Percentiles rank a stretch among this genome's conserved stretches.
Conservation (phyloP, 2,888 invertebrate species). For the Caenorhabditis imperialis region DNA sequence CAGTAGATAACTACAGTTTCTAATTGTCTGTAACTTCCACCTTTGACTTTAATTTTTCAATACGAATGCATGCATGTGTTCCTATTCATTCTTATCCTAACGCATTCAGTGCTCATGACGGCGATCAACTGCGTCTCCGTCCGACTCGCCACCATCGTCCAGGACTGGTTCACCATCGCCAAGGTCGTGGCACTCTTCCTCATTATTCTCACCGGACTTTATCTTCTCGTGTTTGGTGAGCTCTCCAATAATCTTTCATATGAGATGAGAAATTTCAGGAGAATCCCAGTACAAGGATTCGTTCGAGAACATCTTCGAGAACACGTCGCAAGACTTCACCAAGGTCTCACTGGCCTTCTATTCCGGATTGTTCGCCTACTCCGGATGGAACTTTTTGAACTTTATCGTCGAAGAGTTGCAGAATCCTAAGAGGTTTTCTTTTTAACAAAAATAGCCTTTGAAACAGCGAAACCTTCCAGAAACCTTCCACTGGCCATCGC, state of each 20-base stretch:
- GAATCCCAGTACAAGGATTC: slow-evolving; percentile 84
- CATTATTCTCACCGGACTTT: slow-evolving; percentile 92
- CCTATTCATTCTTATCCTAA: too few species aligned
- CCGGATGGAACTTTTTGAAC: slow-evolving; percentile 92
- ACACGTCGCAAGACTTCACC: slow-evolving; percentile 83
- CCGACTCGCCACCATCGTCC: slow-evolving; percentile 92
- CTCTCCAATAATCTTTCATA: background rate
- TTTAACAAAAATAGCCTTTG: slow-evolving; percentile 36
- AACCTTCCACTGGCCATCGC: slow-evolving; percentile 94
- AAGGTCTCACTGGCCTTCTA: slow-evolving; percentile 82
- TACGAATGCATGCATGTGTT: too few species aligned
- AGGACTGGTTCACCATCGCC: slow-evolving; percentile 97
- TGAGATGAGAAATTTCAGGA: slow-evolving; percentile 83
- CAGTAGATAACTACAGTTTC: too few species aligned
- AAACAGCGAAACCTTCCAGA: slow-evolving; percentile 82
- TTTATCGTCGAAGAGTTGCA: slow-evolving; percentile 98
- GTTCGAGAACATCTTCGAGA: slow-evolving; percentile 88
- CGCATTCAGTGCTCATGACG: slow-evolving; percentile 91
- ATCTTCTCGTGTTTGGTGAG: slow-evolving; percentile 87
- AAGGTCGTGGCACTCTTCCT: slow-evolving; percentile 88
- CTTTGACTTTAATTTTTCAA: too few species aligned
- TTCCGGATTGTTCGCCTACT: slow-evolving; percentile 97
- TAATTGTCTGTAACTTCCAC: too few species aligned
- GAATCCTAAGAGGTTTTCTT: slow-evolving; percentile 88
- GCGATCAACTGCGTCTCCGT: slow-evolving; percentile 98